These are phyloP conservation scores for Platyrinchus mystaceus DNA, from an alignment of 2,797 vertebrate species.

Conservation along the genomic window DNA sequence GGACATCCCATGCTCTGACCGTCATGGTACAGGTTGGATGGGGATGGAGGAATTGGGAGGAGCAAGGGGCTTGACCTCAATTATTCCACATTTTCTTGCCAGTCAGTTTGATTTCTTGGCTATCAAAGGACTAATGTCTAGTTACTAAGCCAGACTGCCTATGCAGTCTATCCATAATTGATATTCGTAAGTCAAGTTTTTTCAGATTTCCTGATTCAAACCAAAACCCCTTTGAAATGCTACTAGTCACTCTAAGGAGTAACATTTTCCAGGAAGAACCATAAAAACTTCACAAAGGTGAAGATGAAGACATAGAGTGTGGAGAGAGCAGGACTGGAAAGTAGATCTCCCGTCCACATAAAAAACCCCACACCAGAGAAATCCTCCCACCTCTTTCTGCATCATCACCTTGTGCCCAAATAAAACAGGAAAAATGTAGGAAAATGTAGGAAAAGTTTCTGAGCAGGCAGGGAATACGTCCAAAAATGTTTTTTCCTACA, in stretches of 20 bases:
- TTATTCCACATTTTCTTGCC: accelerated
- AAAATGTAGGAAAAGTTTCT: background rate
- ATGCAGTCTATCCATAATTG: background rate
- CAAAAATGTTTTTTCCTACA: background rate
- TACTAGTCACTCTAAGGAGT: background rate
- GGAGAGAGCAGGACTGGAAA: background rate
- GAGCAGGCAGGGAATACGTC: background rate
- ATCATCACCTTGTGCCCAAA: background rate
- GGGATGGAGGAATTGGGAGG: background rate
- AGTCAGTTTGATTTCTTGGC: background rate
- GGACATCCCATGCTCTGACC: background rate
- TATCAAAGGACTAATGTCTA: background rate
- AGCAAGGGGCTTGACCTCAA: background rate
- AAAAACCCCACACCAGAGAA: background rate
- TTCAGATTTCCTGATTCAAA: background rate
- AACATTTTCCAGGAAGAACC: background rate
- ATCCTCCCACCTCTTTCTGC: background rate
- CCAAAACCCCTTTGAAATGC: background rate
- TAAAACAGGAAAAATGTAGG: background rate
- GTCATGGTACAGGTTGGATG: background rate
- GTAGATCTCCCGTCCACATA: background rate
- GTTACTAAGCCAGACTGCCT: background rate
- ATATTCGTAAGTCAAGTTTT: background rate
- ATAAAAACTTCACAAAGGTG: background rate
- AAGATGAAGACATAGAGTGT: background rate